Evolutionary conservation across 2,797 vertebrate species (phyloP), one percentile per base, ranked within the genome.

Genomic region (Myripristis jacobus): DNA sequence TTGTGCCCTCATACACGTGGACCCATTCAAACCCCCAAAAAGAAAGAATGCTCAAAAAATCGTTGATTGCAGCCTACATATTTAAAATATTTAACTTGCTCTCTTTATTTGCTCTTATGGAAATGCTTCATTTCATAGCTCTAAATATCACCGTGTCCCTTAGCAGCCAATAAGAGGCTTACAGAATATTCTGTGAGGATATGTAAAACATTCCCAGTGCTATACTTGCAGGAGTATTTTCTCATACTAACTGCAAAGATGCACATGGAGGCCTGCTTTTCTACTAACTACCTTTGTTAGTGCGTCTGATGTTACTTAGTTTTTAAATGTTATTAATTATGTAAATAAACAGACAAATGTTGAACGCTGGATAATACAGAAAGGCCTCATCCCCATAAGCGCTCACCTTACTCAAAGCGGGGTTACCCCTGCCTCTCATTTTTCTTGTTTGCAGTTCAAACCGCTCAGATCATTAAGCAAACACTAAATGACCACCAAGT

Each of bases 391-490:
- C 41, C 4, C 41, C 36, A 38, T 12, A 43, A 5, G 15, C 41
- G 41, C 41, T 43, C 41, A 18, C 41, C 41, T 43, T 1, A 43
- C 41, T 43, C 41, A 16, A 15, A 43, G 5, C 4, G 41, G 41
- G 2, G 13, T 41, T 15, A 12, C 15, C 38, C 38, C 4, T 38
- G 24, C 22, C 47, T 73, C 38, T 16, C 31, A 55, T 64, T 48
- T 27, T 10, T 34, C 31, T 63, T 70, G 60, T 80, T 83, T 81
- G 77, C 78, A 61, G 19, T 61, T 75, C 25, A 66, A 60, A 70
- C 62, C 50, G 53, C 59, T 51, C 54, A 66, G 38, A 75, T 87
- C 71, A 57, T 73, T 59, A 66, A 27, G 46, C 31, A 73, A 76
- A 73, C 60, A 53, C 2, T 78, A 57, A 60, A 80, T 47, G 25